Conservation (phyloP, 1,140 invertebrate genomes). For the Papilio aristodemus region DNA sequence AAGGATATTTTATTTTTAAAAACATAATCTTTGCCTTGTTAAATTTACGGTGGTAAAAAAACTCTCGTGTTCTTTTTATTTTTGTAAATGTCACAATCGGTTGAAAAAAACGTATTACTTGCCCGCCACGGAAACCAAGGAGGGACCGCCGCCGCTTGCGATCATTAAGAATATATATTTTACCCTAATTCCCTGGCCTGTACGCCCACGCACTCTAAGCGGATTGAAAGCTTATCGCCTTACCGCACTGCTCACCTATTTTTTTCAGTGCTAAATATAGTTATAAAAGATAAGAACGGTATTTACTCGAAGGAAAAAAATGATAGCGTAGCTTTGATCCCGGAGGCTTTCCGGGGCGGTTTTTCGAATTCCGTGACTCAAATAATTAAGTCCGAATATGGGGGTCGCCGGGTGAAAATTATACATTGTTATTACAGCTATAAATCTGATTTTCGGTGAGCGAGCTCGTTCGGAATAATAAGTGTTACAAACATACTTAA, state of each 20-base stretch:
- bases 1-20: not conserved
- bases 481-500: constrained; percentile 51
- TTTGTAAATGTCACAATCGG: constrained; percentile 30
- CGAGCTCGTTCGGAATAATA: constrained; percentile 61
- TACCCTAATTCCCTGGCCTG: constrained; percentile 63
- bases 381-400: constrained; percentile 74
- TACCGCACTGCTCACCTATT: constrained; percentile 67
- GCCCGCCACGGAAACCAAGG: constrained; percentile 5
- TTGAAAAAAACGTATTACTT: constrained; percentile 10
- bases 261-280: constrained; percentile 71
- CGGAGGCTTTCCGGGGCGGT: constrained; percentile 64
- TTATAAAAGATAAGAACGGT: constrained; percentile 62
- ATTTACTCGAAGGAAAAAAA: constrained; percentile 59
- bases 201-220: constrained; percentile 67
- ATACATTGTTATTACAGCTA: constrained; percentile 75
- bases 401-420: constrained; percentile 70
- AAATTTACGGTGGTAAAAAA: constrained; percentile 1
- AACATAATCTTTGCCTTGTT: constrained; percentile 13
- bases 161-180: constrained; percentile 63
- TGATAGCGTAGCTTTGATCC: constrained; percentile 68
- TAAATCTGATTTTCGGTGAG: constrained; percentile 72
- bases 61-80: not conserved
- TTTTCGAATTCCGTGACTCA: constrained; percentile 78
- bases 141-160: constrained; percentile 34
- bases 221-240: constrained; percentile 74